A percentile compares a stretch with the other conserved stretches of the same genome.
Evolutionary conservation across 2,113 vertebrate species (phyloP).

Genomic region (Malurus elegans): DNA sequence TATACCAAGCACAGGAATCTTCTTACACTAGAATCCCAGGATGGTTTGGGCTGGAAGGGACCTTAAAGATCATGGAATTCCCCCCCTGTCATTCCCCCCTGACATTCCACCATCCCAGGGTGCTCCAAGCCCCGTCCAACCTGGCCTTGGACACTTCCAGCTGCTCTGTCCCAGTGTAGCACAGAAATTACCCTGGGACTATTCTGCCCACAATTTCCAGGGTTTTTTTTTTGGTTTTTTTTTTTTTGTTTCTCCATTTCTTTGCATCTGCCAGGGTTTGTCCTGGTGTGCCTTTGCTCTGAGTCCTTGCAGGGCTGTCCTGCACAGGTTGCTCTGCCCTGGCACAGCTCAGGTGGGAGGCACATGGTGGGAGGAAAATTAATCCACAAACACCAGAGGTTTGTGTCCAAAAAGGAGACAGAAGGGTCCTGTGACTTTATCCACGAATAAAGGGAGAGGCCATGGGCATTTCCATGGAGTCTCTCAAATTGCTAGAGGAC

Average conservation of each 20-base stretch:
- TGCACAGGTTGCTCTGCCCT: rapidly evolving
- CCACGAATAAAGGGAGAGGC: no score
- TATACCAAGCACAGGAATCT: background rate
- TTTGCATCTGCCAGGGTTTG: background rate
- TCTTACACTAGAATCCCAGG: background rate
- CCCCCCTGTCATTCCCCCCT: background rate
- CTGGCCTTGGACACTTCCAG: background rate
- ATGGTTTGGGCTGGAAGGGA: background rate
- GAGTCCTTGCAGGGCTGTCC: background rate
- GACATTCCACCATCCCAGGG: background rate
- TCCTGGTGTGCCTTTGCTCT: background rate
- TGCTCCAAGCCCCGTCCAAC: background rate
- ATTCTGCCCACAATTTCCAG: background rate
- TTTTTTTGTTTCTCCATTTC: background rate
- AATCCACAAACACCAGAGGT: no score
- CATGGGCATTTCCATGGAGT: no score
- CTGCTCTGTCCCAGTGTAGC: background rate
- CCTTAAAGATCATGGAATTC: background rate
- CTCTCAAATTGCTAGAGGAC: no score
- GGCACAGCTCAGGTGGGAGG: background rate
- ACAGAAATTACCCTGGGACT: background rate
- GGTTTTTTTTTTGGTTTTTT: rapidly evolving
- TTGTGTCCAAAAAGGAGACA: no score
- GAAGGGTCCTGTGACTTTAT: no score
- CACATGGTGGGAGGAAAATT: no score